Evolutionary conservation across 2,113 vertebrate species (phyloP), one percentile per base, ranked within the genome.

Genomic region (Piaya cayana): DNA sequence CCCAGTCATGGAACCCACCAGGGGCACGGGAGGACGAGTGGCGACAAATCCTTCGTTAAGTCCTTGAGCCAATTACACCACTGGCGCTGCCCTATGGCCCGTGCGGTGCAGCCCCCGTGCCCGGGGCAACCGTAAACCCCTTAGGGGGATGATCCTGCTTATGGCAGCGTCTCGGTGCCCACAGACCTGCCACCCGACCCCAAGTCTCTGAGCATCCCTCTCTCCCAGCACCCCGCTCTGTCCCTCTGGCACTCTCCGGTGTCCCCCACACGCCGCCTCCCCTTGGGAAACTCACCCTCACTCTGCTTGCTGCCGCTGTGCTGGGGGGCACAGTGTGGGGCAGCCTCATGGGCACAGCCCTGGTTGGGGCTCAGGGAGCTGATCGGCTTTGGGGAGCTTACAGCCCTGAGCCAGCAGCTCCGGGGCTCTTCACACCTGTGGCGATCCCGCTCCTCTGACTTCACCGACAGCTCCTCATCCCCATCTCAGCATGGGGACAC

Each of bases 101-200:
- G 12, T 5, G 43, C 26, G 13, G 65, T 17, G 15, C 8, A 85
- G 69, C 36, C 59, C 8, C 70, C 7, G 18, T 64, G 84, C 39
- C 72, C 81, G 3, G 30, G 56, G 70, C 29, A 15, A 62, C 42
- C 37, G 7, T 90, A 93, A 94, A 79, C 62, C 62, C 87, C 20
- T 82, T 85, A 70, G 8, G 15, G 75, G 65, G 90, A 93, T 94
- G 62, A 96, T 91, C 90, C 90, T 26, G 71, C 84, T 93, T 67
- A 87, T 16, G 69, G 68, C 62, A 43, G 72, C 27, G 10, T 49
- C 82, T 23, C 25, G 1, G 29, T 13, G 4, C 34, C 59, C 43
- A 1, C 5, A 1, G 50, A 27, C 19, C 50, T 16, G 2, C 2
- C 32, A 34, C 27, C 50, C 12, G 50, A 8, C 27, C 25, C 5